Base-by-base conservation (phyloP, 2,797 vertebrate genomes). In the Gadopsis bispinosus region DNA sequence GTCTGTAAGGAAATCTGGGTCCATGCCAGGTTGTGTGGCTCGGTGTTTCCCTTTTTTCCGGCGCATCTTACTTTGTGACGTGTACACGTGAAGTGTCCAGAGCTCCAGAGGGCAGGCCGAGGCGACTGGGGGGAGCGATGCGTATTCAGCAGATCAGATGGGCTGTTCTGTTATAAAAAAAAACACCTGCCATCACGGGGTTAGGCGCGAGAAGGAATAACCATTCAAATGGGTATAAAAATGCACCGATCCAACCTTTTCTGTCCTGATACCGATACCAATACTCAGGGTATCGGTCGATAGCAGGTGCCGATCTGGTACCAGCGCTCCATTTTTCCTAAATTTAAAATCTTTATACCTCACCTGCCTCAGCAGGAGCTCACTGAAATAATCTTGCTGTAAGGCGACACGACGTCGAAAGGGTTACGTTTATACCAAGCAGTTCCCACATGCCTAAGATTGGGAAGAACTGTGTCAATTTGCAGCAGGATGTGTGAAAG, bases 21-120 rank as follows among this genome's bases (percentile, higher is more conserved):
- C 4, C 1, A 8, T 43, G 83, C 83, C 82, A 78, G 59, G 39
- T 71, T 73, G 56, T 43, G 39, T 63, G 53, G 29, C 68, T 83
- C n/a, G 0, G 0, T 16, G 62, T 72, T 60, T 50, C 50, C 69
- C 56, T 73, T 79, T 73, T 79, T 76, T 63, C 20, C 1, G 14
- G 8, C 26, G 1, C 60, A 11, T 84, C 59, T 75, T 60, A 50
- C 63, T 48, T 75, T 85, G 43, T 39, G 50, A 54, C 31, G 35
- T 51, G n/a, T 11, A 61, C 76, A 53, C 26, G 26, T 26, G 48
- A 81, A 43, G 51, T 48, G 74, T 9, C 58, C 58, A 58, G 73
- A 17, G 63, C 64, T 60, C 2, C 14, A 1, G 64, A 43, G 61
- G 26, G 58, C 59, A 69, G 53, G 47, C 43, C 9, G 31, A 31